Conservation (phyloP, 2,797 vertebrate species). For the Pipistrellus nathusii region DNA sequence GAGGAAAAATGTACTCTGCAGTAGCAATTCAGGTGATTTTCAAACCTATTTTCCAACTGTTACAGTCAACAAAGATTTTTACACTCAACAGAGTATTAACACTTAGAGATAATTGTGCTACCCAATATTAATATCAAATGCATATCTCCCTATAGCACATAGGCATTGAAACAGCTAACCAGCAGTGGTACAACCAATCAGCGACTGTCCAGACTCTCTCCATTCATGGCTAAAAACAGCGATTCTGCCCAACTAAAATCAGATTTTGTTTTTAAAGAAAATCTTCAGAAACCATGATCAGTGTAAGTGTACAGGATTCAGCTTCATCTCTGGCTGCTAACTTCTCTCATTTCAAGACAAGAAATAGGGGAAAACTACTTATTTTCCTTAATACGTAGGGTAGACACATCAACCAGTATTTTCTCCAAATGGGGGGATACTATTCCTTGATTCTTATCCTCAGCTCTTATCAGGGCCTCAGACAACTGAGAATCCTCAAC, state of each 20-base stretch:
- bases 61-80: slow-evolving; percentile 3
- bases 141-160: not conserved
- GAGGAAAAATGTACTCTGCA: not conserved
- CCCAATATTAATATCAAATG: not conserved
- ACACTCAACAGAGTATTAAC: not conserved
- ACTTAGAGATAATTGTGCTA: not conserved
- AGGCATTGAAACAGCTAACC: not conserved
- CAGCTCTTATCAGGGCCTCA: not conserved
- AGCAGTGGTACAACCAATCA: not conserved
- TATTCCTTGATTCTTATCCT: not conserved
- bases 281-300: not conserved
- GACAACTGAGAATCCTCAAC: not conserved
- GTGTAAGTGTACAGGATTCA: not conserved
- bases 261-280: slow-evolving; percentile 37
- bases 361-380: not conserved
- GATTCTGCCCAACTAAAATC: not conserved
- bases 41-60: not conserved
- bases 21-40: not conserved
- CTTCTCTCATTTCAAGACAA: slow-evolving; percentile 13
- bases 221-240: not conserved
- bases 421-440: not conserved
- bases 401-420: not conserved
- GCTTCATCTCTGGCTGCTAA: slow-evolving; percentile 21
- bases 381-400: not conserved
- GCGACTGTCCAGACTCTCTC: not conserved